A percentile compares a stretch with the other conserved stretches of the same genome.
These are phyloP conservation scores for Brachionus sp. DNA, from an alignment of 1,140 invertebrate genomes.

Conservation along the genomic window DNA sequence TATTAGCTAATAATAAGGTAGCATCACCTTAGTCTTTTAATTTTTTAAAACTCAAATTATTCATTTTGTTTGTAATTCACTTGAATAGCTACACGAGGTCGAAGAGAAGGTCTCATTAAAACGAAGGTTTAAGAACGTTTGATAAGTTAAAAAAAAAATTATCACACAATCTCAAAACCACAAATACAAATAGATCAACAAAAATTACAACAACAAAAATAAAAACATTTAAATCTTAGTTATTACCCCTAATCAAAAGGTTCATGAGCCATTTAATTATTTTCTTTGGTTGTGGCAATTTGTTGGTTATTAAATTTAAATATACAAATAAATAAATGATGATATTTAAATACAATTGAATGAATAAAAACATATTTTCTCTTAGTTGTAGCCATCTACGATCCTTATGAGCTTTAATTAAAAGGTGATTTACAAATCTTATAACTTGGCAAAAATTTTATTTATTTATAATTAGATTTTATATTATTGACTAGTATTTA, in stretches of 20 bases:
- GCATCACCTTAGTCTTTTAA: background rate
- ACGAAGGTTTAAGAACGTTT: background rate
- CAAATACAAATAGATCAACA: background rate
- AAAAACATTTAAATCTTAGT: conserved; percentile 5
- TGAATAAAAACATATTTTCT: conserved; percentile 2
- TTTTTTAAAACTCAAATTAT: background rate
- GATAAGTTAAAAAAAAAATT: background rate
- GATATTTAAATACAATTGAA: conserved; percentile 9
- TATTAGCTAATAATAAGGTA: too few species aligned
- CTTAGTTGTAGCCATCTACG: background rate
- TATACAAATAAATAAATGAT: conserved; percentile 12
- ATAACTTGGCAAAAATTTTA: background rate
- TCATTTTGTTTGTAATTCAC: too few species aligned
- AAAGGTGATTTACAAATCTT: conserved; percentile 10
- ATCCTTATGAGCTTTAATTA: conserved; percentile 30
- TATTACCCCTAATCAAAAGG: conserved; percentile 8
- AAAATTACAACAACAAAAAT: background rate
- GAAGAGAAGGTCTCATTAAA: background rate
- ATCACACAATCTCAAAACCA: background rate
- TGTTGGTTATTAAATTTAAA: conserved; percentile 24
- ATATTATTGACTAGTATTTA: background rate
- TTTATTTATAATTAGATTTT: conserved; percentile 12
- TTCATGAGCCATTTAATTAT: conserved; percentile 29
- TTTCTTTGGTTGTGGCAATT: background rate
- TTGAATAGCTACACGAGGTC: background rate